Evolutionary conservation across 2,797 vertebrate species (phyloP).

Genomic region (Huso huso): DNA sequence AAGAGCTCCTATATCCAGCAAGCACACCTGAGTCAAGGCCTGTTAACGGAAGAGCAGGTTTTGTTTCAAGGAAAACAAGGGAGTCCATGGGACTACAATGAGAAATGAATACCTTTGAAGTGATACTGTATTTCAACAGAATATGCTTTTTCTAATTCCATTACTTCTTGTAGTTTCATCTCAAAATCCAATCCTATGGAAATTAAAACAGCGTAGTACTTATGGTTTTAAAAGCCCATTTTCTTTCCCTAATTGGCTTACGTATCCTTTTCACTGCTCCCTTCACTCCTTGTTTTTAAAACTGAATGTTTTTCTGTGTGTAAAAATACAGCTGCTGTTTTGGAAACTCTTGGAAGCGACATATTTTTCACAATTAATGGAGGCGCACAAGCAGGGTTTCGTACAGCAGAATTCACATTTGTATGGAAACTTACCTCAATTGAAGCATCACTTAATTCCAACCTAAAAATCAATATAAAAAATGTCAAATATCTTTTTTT

Average conservation of each 20-base stretch:
- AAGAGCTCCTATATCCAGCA: slow-evolving; percentile 19
- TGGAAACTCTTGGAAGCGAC: slow-evolving; percentile 5
- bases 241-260: too few relatives aligned
- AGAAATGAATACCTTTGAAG: slow-evolving; percentile 7
- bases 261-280: too few relatives aligned
- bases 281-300: too few relatives aligned
- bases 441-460: slow-evolving; percentile 37
- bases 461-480: slow-evolving; percentile 52
- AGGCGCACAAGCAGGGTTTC: neutral
- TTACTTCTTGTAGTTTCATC: too few relatives aligned
- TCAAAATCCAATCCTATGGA: too few relatives aligned
- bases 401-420: neutral
- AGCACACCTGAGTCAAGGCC: slow-evolving; percentile 20
- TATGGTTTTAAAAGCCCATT: too few relatives aligned
- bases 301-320: neutral
- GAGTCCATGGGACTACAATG: slow-evolving; percentile 16
- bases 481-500: slow-evolving; percentile 17
- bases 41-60: slow-evolving; percentile 25
- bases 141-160: too few relatives aligned
- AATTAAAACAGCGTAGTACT: too few relatives aligned
- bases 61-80: slow-evolving; percentile 5
- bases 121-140: neutral
- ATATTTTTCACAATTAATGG: neutral
- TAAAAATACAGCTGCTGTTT: slow-evolving; percentile 1
- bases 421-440: slow-evolving; percentile 26